Conservation (phyloP, 2,797 vertebrate species). For the Hydrophis major region DNA sequence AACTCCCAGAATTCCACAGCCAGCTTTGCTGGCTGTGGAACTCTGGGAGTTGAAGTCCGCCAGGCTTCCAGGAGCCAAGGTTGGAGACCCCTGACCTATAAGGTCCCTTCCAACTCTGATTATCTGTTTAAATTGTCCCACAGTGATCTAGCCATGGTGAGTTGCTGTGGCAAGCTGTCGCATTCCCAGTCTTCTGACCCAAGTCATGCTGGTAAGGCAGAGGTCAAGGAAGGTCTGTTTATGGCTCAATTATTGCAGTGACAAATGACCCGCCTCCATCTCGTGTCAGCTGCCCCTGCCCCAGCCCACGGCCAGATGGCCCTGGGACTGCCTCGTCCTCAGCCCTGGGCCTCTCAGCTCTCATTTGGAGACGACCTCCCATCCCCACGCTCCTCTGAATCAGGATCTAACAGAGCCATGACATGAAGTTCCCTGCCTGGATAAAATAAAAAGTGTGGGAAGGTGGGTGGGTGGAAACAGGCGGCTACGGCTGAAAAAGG, state of each 20-base stretch:
- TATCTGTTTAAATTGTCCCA: too few species aligned
- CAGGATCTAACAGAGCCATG: neutral
- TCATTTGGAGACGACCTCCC: neutral
- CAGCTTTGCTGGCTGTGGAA: too few species aligned
- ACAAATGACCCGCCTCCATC: neutral
- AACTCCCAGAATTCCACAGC: too few species aligned
- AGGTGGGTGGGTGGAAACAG: neutral
- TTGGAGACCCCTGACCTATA: too few species aligned
- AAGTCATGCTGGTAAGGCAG: neutral
- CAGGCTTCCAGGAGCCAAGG: too few species aligned
- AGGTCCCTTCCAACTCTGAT: too few species aligned
- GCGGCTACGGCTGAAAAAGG: neutral
- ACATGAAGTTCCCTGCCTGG: neutral
- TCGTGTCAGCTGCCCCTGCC: neutral
- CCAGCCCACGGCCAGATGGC: too few species aligned
- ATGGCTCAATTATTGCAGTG: neutral
- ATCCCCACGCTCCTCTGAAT: neutral
- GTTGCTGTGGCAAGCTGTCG: too few species aligned
- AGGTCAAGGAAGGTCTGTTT: neutral
- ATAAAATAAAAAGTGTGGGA: neutral
- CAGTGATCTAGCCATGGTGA: too few species aligned
- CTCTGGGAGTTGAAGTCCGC: too few species aligned
- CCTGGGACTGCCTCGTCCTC: neutral
- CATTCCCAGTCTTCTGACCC: neutral
- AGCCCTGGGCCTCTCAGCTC: neutral